Percentiles rank a stretch among this genome's conserved stretches.
phyloP scores from a whole-genome alignment of 2,888 invertebrate species.

The Minunthozetes semirufus region DNA sequence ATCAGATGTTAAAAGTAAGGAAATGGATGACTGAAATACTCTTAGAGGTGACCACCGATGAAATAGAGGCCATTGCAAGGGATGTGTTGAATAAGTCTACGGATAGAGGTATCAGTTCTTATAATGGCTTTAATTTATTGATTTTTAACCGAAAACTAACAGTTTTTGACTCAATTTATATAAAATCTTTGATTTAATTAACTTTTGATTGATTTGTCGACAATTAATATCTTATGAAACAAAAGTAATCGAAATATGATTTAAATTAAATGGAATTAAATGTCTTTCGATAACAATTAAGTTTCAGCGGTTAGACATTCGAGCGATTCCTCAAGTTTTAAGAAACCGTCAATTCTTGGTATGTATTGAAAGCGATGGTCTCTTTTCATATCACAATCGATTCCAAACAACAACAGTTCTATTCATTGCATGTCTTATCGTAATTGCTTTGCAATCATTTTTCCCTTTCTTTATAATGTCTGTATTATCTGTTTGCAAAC shows the following conservation, averaged over 20 bases:
- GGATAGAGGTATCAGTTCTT: slow-evolving; percentile 59
- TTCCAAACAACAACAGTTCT: not conserved
- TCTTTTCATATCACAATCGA: not conserved
- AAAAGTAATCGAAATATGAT: not conserved
- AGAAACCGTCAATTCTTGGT: slow-evolving; percentile 27
- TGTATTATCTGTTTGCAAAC: slow-evolving; percentile 34
- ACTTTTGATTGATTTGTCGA: not conserved
- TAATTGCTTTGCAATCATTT: not conserved
- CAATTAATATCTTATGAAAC: not conserved
- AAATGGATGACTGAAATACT: slow-evolving; percentile 85
- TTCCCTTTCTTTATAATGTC: not conserved
- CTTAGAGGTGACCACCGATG: slow-evolving; percentile 84
- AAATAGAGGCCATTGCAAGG: slow-evolving; percentile 73
- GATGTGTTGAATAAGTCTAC: slow-evolving; percentile 74
- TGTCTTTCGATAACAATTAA: slow-evolving; percentile 26
- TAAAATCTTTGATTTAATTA: not conserved
- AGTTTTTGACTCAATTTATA: not conserved
- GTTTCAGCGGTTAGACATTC: slow-evolving; percentile 28
- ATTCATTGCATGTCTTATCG: not conserved
- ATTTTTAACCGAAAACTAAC: not conserved
- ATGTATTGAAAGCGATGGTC: slow-evolving; percentile 23
- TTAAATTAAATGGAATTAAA: not conserved
- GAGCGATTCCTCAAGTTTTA: slow-evolving; percentile 1
- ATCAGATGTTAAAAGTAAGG: slow-evolving; percentile 49
- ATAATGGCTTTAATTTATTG: not conserved